Evolutionary conservation across 2,113 vertebrate genomes (phyloP).

Genomic region (Copsychus sechellarum): DNA sequence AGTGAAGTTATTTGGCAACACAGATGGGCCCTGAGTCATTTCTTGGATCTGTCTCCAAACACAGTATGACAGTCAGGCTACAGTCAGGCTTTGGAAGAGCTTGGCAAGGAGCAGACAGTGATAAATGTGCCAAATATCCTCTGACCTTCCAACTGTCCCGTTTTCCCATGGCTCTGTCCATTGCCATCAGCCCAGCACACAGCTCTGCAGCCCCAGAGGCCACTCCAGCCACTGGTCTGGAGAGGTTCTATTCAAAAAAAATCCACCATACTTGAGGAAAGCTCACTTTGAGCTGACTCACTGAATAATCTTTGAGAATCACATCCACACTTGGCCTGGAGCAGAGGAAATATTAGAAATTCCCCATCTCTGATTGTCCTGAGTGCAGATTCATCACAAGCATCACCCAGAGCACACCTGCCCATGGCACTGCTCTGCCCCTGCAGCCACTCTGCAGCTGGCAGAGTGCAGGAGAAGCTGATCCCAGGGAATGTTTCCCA

Average conservation of each 20-base stretch:
- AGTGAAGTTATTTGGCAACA: not conserved
- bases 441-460: not conserved
- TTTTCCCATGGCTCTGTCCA: not conserved
- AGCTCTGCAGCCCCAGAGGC: not conserved
- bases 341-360: not conserved
- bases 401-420: not conserved
- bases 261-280: not conserved
- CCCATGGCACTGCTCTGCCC: not conserved
- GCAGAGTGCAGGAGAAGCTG: fast-evolving
- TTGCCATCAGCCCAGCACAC: fast-evolving
- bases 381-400: not conserved
- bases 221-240: not conserved
- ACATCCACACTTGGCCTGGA: not conserved
- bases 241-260: not conserved
- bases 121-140: not conserved
- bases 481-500: fast-evolving
- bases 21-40: not conserved
- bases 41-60: not conserved
- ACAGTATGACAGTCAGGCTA: not conserved
- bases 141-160: not conserved
- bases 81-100: not conserved
- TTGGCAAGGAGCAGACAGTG: not conserved
- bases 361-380: not conserved
- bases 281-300: not conserved
- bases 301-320: not conserved